phyloP scores from a whole-genome alignment of 2,888 invertebrate species.

The Agrochola circellaris region DNA sequence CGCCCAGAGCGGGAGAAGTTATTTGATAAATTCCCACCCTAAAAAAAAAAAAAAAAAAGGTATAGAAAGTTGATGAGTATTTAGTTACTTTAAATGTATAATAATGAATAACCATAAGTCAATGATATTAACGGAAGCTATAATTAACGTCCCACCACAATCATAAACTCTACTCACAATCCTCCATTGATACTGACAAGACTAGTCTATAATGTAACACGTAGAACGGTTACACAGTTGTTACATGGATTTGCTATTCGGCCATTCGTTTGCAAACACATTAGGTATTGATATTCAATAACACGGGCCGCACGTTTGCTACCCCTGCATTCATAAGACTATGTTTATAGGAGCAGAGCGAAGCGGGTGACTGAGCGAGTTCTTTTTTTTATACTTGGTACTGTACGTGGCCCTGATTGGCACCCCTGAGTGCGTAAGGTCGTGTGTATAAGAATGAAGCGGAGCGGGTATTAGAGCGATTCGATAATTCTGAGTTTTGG shows the following conservation, averaged over 20 bases:
- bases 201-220: background rate
- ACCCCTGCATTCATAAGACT: constrained; percentile 77
- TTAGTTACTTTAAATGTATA: no score
- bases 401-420: background rate
- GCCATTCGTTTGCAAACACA: constrained; percentile 15
- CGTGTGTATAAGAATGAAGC: background rate
- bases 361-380: constrained; percentile 62
- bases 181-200: background rate
- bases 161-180: no score
- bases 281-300: constrained; percentile 37
- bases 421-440: background rate
- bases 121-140: background rate
- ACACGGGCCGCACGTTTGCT: constrained; percentile 72
- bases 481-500: background rate
- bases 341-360: constrained; percentile 56
- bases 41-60: no score
- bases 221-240: background rate
- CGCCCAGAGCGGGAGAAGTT: no score
- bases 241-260: constrained; percentile 10
- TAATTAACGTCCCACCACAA: background rate
- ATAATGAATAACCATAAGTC: no score
- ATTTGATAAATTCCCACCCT: no score
- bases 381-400: background rate
- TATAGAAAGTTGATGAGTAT: background rate
- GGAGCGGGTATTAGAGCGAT: background rate